phyloP scores from a whole-genome alignment of 2,888 invertebrate genomes.

The Tetropium fuscum region DNA sequence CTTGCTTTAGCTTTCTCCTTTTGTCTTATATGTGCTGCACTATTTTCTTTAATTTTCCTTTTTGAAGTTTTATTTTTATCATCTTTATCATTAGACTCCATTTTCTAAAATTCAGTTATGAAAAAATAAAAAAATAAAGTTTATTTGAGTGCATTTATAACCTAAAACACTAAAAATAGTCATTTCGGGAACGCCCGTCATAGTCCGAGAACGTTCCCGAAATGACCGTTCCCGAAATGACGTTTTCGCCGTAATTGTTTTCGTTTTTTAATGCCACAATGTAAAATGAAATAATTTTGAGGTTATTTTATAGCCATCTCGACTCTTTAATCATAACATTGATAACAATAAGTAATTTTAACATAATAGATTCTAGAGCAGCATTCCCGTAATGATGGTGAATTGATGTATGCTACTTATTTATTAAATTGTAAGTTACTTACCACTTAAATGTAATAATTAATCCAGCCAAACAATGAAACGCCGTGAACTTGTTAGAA shows the following conservation, averaged over 20 bases:
- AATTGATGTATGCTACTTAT: slow-evolving; percentile 1
- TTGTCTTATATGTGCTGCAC: slow-evolving; percentile 5
- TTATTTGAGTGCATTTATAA: too few species aligned
- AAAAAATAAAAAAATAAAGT: background rate
- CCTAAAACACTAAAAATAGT: too few species aligned
- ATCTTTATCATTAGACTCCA: slow-evolving; percentile 1
- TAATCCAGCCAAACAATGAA: background rate
- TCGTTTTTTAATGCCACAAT: background rate
- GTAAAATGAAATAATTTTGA: background rate
- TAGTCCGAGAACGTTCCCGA: slow-evolving; percentile 11
- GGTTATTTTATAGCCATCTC: background rate
- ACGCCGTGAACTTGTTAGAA: background rate
- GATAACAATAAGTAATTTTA: background rate
- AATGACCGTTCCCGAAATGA: slow-evolving; percentile 6
- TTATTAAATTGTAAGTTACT: background rate
- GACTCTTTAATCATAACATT: background rate
- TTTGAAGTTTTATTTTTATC: slow-evolving; percentile 1
- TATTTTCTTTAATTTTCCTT: slow-evolving; percentile 3
- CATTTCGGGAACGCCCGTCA: slow-evolving; percentile 11
- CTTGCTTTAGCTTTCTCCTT: slow-evolving; percentile 14
- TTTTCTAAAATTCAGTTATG: background rate
- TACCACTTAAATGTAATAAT: too few species aligned
- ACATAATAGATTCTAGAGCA: background rate
- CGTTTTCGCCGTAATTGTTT: background rate
- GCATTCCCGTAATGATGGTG: background rate